Evolutionary conservation across 2,888 invertebrate genomes (phyloP), one percentile per base, ranked within the genome.

Genomic region (Phrixothrix hirtus): DNA sequence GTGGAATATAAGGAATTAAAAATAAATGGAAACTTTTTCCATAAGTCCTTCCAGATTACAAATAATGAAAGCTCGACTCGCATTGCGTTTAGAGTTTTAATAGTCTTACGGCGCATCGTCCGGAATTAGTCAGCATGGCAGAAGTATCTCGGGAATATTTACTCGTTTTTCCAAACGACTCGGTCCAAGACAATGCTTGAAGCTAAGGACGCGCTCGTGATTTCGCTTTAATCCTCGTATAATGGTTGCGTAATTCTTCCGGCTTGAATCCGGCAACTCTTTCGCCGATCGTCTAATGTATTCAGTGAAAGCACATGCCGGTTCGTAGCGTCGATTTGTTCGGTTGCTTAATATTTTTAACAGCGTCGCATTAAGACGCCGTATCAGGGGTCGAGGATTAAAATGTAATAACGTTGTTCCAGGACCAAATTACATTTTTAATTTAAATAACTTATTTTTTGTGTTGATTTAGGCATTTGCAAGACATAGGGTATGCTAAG

Each of bases 401-500:
- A 76, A 76, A 76, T 75, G 75, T 76, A 76, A 76, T 76, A 75
- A 75, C 75, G 73, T 74, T 67, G 71, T 66, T 69, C 71, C 71
- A 71, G 70, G 71, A 70, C 66, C 72, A 76, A 76, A 76, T 83
- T 83, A 83, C 83, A 83, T 83, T 83, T 84, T 84, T 84, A 83
- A 84, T 84, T 83, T 83, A 82, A 83, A 82, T 78, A 83, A 83
- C 83, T 83, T 83, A 82, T 83, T 83, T 83, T 83, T 81, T 80
- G 80, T 83, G 83, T 83, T 83, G 83, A 82, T 83, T 82, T 83
- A 83, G 80, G 83, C 82, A 79, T 80, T 78, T 77, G 75, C 77
- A 71, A 64, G 63, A 77, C 75, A 77, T 78, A 79, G 80, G 79
- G 79, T 79, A 78, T 61, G 67, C 69, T 74, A 73, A 74, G 83